phyloP scores from a whole-genome alignment of 2,888 invertebrate genomes.

The Troides oblongomaculatus region DNA sequence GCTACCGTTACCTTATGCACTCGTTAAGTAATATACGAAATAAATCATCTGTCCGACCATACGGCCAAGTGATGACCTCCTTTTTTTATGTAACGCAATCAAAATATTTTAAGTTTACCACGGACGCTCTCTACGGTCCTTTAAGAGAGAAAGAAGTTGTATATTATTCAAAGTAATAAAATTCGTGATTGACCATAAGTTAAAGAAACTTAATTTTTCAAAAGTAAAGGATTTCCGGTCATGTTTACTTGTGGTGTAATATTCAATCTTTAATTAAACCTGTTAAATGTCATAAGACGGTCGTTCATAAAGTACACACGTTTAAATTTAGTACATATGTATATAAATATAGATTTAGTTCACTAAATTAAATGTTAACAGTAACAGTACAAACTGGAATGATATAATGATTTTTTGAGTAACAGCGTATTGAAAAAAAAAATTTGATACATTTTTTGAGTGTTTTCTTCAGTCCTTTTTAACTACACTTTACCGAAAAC shows the following conservation, averaged over 20 bases:
- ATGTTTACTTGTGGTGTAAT: neutral
- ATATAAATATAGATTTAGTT: neutral
- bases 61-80: slow-evolving; percentile 56
- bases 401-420: no score
- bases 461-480: neutral
- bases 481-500: neutral
- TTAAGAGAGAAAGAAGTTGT: neutral
- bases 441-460: neutral
- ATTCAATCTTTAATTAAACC: neutral
- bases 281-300: neutral
- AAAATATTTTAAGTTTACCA: slow-evolving; percentile 24
- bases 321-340: no score
- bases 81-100: slow-evolving; percentile 30
- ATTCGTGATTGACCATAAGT: neutral
- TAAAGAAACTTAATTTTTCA: neutral
- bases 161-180: neutral
- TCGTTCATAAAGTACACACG: neutral
- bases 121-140: neutral
- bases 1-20: slow-evolving; percentile 60
- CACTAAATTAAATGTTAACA: neutral
- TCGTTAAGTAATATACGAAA: slow-evolving; percentile 32
- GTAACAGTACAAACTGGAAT: no score
- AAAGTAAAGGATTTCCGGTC: neutral
- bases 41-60: slow-evolving; percentile 51
- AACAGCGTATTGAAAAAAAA: no score